Evolutionary conservation across 2,888 invertebrate genomes (phyloP).

Genomic region (Troides oblongomaculatus): DNA sequence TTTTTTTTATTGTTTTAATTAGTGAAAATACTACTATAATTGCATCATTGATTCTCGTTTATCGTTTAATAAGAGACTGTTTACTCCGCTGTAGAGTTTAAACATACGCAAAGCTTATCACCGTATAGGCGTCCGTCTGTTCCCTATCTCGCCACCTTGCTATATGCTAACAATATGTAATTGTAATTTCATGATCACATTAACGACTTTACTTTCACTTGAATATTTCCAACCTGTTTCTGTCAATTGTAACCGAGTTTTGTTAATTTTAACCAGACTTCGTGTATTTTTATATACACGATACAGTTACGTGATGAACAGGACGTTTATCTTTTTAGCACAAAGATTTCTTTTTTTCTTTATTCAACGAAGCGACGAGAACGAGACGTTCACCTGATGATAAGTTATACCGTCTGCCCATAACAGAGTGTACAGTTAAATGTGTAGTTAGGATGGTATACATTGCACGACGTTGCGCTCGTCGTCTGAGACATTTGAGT

Average conservation of each 20-base stretch:
- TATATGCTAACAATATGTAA: constrained; percentile 6
- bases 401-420: too few relatives aligned
- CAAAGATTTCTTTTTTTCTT: too few relatives aligned
- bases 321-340: too few relatives aligned
- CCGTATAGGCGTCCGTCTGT: constrained; percentile 18
- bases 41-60: constrained; percentile 2
- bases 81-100: neutral
- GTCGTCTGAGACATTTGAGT: too few relatives aligned
- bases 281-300: neutral
- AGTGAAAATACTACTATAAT: neutral
- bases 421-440: too few relatives aligned
- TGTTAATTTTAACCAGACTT: neutral
- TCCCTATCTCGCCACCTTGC: constrained; percentile 16
- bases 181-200: neutral
- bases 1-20: neutral
- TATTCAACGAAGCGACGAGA: too few relatives aligned
- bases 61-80: constrained; percentile 11
- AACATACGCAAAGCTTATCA: constrained; percentile 11
- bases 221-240: neutral
- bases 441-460: too few relatives aligned
- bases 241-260: neutral
- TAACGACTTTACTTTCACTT: neutral
- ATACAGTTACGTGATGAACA: neutral
- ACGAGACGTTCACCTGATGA: too few relatives aligned
- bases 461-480: too few relatives aligned